These are phyloP conservation scores for Podarcis lilfordi DNA, from an alignment of 2,797 vertebrate genomes.

Conservation along the genomic window DNA sequence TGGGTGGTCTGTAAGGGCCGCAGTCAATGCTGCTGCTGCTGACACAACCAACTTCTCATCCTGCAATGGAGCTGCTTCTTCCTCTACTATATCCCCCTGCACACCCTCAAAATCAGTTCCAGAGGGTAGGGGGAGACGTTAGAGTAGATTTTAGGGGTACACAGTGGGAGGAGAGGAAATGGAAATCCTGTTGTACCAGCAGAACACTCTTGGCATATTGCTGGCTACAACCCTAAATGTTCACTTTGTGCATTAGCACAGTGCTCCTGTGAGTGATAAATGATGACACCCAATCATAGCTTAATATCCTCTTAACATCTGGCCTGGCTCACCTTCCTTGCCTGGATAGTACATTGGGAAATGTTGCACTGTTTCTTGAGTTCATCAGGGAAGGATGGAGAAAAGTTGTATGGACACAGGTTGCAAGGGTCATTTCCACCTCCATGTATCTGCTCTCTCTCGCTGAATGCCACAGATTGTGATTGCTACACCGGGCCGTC, in stretches of 20 bases:
- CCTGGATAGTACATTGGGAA: background rate
- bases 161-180: too few relatives aligned
- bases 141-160: background rate
- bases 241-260: background rate
- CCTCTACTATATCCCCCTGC: too few relatives aligned
- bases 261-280: background rate
- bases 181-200: too few relatives aligned
- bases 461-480: constrained; percentile 84
- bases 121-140: background rate
- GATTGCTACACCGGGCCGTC: constrained; percentile 93
- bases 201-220: too few relatives aligned
- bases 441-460: fast-evolving
- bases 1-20: too few relatives aligned
- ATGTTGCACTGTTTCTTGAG: background rate
- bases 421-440: background rate
- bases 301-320: background rate
- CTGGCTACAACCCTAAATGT: background rate
- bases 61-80: too few relatives aligned
- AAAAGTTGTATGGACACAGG: too few relatives aligned
- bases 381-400: background rate
- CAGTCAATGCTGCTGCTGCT: too few relatives aligned
- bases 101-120: too few relatives aligned
- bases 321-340: background rate
- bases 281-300: background rate
- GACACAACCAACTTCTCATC: too few relatives aligned